These are phyloP conservation scores for Lepidocyrtoides sp. DNA, from an alignment of 2,888 invertebrate species.

Conservation along the genomic window DNA sequence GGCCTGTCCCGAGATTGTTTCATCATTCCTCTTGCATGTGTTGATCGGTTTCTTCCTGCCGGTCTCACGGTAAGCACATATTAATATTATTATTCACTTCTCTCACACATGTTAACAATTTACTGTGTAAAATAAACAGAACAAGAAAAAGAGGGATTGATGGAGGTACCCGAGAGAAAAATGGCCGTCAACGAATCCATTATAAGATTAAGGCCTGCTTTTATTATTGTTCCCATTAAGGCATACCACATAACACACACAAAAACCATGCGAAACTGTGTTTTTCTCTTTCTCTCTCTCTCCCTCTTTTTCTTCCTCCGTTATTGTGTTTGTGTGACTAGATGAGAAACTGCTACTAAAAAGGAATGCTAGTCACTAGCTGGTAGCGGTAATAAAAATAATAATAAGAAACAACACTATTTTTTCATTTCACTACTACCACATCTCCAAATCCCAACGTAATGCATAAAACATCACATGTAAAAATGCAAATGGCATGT, in stretches of 20 bases:
- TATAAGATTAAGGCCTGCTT: constrained; percentile 45
- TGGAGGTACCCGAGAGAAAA: background rate
- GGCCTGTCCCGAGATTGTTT: constrained; percentile 96
- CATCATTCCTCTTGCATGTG: constrained; percentile 96
- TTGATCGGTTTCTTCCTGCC: constrained; percentile 95
- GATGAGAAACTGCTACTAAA: no score
- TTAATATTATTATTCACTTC: background rate
- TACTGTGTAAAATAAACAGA: constrained; percentile 20
- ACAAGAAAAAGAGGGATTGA: background rate
- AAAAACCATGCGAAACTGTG: background rate
- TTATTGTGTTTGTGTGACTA: background rate
- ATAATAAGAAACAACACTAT: constrained; percentile 4
- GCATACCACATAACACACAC: constrained; percentile 21
- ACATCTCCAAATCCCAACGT: constrained; percentile 35
- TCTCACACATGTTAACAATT: constrained; percentile 2
- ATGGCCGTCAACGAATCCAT: constrained; percentile 38
- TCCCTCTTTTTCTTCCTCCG: background rate
- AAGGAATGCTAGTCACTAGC: background rate
- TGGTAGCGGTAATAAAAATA: background rate
- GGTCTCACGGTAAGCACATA: constrained; percentile 92
- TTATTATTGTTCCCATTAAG: constrained; percentile 52
- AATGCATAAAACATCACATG: constrained; percentile 55
- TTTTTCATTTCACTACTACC: constrained; percentile 29
- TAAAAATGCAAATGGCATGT: constrained; percentile 47
- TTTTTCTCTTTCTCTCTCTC: background rate